phyloP scores from a whole-genome alignment of 2,797 vertebrate species.

The Miichthys miiuy region DNA sequence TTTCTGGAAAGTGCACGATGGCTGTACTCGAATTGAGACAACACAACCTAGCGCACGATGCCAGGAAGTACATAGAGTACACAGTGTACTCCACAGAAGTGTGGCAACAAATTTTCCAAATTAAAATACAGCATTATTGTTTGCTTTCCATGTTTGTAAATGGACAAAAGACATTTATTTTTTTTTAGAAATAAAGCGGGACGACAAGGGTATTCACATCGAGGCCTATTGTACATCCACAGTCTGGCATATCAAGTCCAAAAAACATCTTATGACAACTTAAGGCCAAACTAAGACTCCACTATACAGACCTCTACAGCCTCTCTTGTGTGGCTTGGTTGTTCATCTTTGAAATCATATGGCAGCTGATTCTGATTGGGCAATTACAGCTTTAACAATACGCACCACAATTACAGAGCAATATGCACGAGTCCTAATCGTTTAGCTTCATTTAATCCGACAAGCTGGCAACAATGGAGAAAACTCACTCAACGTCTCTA shows the following conservation, averaged over 20 bases:
- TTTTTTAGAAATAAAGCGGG: not conserved
- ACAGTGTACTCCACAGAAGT: too few relatives aligned
- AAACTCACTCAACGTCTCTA: conserved; percentile 54
- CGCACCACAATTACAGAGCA: conserved; percentile 56
- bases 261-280: not conserved
- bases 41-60: too few relatives aligned
- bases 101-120: too few relatives aligned
- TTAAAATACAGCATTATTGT: not conserved
- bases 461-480: conserved; percentile 67
- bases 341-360: conserved; percentile 57
- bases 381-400: conserved; percentile 67
- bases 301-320: not conserved
- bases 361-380: conserved; percentile 58
- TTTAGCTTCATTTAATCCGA: conserved; percentile 71
- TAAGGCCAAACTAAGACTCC: conserved; percentile 7
- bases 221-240: not conserved
- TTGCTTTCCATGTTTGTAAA: not conserved
- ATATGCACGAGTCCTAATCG: conserved; percentile 61
- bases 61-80: too few relatives aligned
- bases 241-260: not conserved
- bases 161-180: not conserved
- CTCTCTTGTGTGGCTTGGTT: conserved; percentile 34
- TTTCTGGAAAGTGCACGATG: too few relatives aligned
- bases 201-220: not conserved
- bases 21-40: too few relatives aligned